A percentile compares a stretch with the other conserved stretches of the same genome.
Conservation (phyloP, 2,888 invertebrate species). For the Dromius quadrimaculatus region DNA sequence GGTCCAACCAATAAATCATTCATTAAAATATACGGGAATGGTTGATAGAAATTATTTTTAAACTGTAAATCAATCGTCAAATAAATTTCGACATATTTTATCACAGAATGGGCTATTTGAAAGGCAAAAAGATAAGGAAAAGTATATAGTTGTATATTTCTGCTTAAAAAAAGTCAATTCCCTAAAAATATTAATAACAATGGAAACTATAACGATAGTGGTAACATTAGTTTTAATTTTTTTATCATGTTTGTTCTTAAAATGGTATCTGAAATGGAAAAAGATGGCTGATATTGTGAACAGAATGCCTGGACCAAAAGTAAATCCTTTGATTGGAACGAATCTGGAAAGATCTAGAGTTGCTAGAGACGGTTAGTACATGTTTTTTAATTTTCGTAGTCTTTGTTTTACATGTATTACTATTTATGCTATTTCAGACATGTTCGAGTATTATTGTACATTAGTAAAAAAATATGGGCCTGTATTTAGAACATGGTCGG, state of each 20-base stretch:
- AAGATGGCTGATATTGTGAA: constrained; percentile 8
- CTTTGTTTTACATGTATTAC: background rate
- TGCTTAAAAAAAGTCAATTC: no score
- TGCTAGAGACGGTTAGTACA: constrained; percentile 14
- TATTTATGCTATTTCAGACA: constrained; percentile 53
- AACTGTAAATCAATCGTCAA: no score
- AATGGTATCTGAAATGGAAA: constrained; percentile 1
- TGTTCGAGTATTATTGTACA: constrained; percentile 50
- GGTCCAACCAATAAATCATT: no score
- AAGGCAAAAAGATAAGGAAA: no score
- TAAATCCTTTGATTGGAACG: constrained; percentile 21
- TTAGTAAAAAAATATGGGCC: constrained; percentile 55
- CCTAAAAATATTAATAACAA: background rate
- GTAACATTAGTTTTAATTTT: background rate
- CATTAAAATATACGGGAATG: no score
- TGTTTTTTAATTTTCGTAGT: background rate
- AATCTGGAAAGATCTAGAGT: background rate
- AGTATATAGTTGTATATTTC: no score
- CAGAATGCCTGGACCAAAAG: constrained; percentile 19
- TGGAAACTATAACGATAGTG: constrained; percentile 14
- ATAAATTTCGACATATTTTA: no score
- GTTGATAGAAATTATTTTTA: no score
- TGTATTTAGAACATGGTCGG: constrained; percentile 57
- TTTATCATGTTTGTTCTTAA: background rate
- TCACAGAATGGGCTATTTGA: no score